Evolutionary conservation across 2,797 vertebrate species (phyloP).

Genomic region (Alca torda): DNA sequence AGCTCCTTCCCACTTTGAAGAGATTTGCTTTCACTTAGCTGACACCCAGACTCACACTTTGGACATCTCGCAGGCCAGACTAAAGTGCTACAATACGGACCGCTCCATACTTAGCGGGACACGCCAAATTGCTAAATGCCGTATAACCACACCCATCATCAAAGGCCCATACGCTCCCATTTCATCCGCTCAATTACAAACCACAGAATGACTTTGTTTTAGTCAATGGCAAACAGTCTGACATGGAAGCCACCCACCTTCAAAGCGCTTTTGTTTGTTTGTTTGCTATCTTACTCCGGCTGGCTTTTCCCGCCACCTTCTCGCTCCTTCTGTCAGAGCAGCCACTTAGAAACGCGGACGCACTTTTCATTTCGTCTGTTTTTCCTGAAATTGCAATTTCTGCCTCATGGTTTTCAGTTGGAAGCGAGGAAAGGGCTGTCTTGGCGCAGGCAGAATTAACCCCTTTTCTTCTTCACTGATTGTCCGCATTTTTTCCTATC

Average conservation of each 20-base stretch:
- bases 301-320: background rate
- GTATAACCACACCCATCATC: conserved; percentile 73
- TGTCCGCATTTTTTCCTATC: background rate
- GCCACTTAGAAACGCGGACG: background rate
- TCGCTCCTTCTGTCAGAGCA: background rate
- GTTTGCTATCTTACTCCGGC: conserved; percentile 36
- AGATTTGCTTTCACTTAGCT: background rate
- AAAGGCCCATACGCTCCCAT: conserved; percentile 66
- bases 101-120: conserved; percentile 60
- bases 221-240: conserved; percentile 64
- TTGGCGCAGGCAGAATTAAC: background rate
- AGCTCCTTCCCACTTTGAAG: background rate
- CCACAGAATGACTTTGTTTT: conserved; percentile 71
- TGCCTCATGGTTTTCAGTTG: background rate
- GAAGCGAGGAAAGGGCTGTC: background rate
- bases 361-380: background rate
- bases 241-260: conserved; percentile 69
- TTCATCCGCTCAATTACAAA: conserved; percentile 74
- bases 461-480: background rate
- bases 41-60: background rate
- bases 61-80: background rate
- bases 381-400: background rate
- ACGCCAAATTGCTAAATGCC: conserved; percentile 69
- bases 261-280: conserved; percentile 58
- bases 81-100: background rate